A percentile compares a stretch with the other conserved stretches of the same genome.
These are phyloP conservation scores for Ochotona curzoniae DNA, from an alignment of 2,113 vertebrate genomes.

Conservation along the genomic window DNA sequence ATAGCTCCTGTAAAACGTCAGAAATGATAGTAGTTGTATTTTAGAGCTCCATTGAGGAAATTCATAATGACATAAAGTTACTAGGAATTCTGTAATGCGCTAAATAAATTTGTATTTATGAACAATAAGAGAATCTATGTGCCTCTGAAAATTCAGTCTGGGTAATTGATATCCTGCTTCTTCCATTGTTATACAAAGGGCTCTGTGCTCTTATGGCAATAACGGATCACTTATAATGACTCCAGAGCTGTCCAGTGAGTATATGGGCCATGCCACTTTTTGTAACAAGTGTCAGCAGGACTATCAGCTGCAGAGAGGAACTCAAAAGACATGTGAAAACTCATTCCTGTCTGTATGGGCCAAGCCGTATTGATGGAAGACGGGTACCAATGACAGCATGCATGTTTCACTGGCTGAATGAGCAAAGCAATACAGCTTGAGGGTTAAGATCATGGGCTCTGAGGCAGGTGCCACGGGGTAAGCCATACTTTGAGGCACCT, in stretches of 20 bases:
- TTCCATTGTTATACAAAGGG: not conserved
- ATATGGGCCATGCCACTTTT: not conserved
- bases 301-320: not conserved
- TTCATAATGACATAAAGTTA: not conserved
- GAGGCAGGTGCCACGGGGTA: not conserved
- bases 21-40: not conserved
- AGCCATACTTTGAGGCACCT: too few species aligned
- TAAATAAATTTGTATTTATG: conserved; percentile 21
- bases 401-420: not conserved
- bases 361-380: not conserved
- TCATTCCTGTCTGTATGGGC: not conserved
- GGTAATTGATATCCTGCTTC: not conserved
- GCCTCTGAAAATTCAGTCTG: not conserved
- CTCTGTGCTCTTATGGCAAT: not conserved
- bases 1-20: not conserved
- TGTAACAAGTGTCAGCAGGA: not conserved
- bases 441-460: not conserved
- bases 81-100: not conserved
- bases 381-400: not conserved
- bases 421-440: not conserved
- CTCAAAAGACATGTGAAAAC: not conserved
- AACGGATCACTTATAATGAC: not conserved
- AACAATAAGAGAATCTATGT: not conserved
- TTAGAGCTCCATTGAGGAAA: not conserved
- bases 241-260: not conserved